Evolutionary conservation across 2,888 invertebrate species (phyloP).

Genomic region (Metellina segmentata): DNA sequence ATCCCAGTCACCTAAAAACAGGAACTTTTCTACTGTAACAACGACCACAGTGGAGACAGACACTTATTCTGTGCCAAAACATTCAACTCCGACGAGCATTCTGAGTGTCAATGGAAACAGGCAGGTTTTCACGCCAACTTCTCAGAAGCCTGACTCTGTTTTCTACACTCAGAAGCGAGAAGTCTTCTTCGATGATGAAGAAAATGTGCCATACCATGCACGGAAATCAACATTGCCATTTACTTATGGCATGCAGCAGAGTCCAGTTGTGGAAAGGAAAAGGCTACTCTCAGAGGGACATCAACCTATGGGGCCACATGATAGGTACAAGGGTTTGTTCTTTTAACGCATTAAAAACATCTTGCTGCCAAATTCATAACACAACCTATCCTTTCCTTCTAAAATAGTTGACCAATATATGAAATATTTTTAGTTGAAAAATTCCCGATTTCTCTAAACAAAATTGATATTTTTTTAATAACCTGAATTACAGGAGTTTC

Average conservation of each 20-base stretch:
- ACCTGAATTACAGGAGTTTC: too few relatives aligned
- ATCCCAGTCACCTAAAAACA: constrained; percentile 63
- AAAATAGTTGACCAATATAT: too few relatives aligned
- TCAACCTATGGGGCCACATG: constrained; percentile 48
- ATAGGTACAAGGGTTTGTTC: constrained; percentile 31
- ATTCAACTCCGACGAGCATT: constrained; percentile 61
- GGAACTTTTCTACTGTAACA: constrained; percentile 69
- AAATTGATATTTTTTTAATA: too few relatives aligned
- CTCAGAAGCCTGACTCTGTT: constrained; percentile 47
- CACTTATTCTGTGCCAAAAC: constrained; percentile 49
- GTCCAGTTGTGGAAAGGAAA: constrained; percentile 76
- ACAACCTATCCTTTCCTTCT: too few relatives aligned
- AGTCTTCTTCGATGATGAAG: constrained; percentile 73
- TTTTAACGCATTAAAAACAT: neutral
- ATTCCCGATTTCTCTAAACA: too few relatives aligned
- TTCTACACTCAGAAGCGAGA: constrained; percentile 57
- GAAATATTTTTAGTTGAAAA: too few relatives aligned
- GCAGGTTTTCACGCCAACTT: constrained; percentile 49
- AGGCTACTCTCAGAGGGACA: constrained; percentile 76
- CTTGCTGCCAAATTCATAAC: too few relatives aligned
- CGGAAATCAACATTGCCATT: constrained; percentile 93
- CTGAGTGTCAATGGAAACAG: constrained; percentile 73
- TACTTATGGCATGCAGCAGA: constrained; percentile 87
- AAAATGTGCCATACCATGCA: constrained; percentile 90
- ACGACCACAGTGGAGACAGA: constrained; percentile 47